A percentile compares a stretch with the other conserved stretches of the same genome.
These are phyloP conservation scores for Coenobita brevimanus DNA, from an alignment of 1,140 invertebrate species.

Conservation along the genomic window DNA sequence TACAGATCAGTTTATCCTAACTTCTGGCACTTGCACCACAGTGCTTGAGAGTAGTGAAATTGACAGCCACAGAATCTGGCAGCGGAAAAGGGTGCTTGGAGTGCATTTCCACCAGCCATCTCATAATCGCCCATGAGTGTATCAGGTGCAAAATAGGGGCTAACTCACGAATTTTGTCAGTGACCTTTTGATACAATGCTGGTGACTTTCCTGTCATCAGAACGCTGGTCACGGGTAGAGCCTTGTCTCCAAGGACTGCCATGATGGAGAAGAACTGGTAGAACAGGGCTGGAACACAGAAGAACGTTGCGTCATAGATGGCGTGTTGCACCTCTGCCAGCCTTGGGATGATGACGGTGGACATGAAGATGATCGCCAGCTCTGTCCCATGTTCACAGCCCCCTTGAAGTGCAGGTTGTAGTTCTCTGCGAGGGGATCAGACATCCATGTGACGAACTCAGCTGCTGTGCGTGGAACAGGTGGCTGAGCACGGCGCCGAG, in stretches of 20 bases:
- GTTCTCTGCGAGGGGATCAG: too few relatives aligned
- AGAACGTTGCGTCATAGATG: background rate
- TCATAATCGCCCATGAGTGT: too few relatives aligned
- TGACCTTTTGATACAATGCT: constrained; percentile 7
- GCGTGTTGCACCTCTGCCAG: constrained; percentile 14
- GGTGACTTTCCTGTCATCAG: constrained; percentile 12
- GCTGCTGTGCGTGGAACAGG: too few relatives aligned
- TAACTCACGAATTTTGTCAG: constrained; percentile 15
- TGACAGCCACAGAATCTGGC: too few relatives aligned
- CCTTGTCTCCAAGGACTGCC: too few relatives aligned
- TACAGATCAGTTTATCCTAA: background rate
- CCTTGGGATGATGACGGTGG: too few relatives aligned
- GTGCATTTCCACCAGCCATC: too few relatives aligned
- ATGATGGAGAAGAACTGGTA: too few relatives aligned
- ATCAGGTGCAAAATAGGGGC: background rate
- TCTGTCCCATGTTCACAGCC: background rate
- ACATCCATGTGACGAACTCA: too few relatives aligned
- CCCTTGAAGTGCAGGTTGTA: constrained; percentile 22
- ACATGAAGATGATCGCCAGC: constrained; percentile 13
- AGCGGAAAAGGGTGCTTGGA: too few relatives aligned
- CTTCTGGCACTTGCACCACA: background rate
- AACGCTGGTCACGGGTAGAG: constrained; percentile 17
- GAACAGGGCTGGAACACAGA: constrained; percentile 10
- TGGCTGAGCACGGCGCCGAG: too few relatives aligned
- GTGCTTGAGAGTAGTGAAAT: too few relatives aligned